phyloP scores from a whole-genome alignment of 2,888 invertebrate genomes.

The Lamellibrachia satsuma region DNA sequence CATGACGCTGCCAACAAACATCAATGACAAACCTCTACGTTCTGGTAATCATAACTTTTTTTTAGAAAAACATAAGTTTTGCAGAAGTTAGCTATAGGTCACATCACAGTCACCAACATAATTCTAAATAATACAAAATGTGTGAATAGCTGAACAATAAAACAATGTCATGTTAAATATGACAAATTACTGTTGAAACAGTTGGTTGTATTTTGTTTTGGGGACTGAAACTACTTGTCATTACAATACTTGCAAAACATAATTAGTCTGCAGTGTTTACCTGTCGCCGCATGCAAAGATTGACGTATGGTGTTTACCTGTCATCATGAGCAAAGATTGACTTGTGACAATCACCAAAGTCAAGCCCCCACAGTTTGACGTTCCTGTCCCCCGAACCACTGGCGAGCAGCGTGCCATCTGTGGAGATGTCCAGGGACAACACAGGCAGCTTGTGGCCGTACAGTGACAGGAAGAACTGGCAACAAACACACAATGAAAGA shows the following conservation, averaged over 20 bases:
- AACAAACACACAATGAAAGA: constrained; percentile 36
- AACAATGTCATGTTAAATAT: not conserved
- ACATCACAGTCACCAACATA: too few species aligned
- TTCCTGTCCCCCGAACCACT: constrained; percentile 96
- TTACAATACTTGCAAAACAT: not conserved
- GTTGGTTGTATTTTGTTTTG: not conserved
- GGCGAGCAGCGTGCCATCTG: constrained; percentile 77
- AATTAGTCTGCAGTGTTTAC: constrained; percentile 48
- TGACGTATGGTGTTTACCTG: constrained; percentile 70
- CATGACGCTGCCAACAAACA: constrained; percentile 75
- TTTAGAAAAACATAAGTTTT: too few species aligned
- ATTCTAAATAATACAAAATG: too few species aligned
- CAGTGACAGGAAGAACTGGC: constrained; percentile 87
- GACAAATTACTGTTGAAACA: not conserved
- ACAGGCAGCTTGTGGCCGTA: constrained; percentile 98
- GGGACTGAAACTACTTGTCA: not conserved
- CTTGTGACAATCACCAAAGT: constrained; percentile 96
- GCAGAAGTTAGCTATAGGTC: too few species aligned
- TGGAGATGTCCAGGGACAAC: constrained; percentile 89
- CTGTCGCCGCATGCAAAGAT: constrained; percentile 94
- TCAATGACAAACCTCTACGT: too few species aligned
- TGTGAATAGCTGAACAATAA: too few species aligned
- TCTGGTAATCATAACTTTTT: too few species aligned
- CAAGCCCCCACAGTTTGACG: constrained; percentile 97
- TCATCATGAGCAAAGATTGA: constrained; percentile 97